Evolutionary conservation across 2,888 invertebrate species (phyloP).

Genomic region (Ophioninae sp.): DNA sequence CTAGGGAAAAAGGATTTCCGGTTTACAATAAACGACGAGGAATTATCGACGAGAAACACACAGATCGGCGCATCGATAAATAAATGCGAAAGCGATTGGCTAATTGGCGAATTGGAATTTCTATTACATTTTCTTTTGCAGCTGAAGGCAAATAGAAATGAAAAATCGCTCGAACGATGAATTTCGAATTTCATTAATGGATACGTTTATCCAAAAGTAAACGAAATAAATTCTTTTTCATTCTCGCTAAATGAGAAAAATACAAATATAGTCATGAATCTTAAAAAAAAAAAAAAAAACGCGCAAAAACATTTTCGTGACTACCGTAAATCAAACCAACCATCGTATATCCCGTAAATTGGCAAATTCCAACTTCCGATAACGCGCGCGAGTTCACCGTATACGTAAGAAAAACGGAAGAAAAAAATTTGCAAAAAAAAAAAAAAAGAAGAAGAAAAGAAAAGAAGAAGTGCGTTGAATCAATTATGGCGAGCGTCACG

Average conservation of each 20-base stretch:
- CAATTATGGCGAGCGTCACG: slow-evolving; percentile 54
- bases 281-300: neutral
- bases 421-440: neutral
- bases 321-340: slow-evolving; percentile 5
- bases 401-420: slow-evolving; percentile 7
- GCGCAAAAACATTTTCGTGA: slow-evolving; percentile 5
- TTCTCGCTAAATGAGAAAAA: neutral
- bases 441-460: neutral
- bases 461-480: slow-evolving; percentile 29
- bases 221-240: neutral
- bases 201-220: neutral
- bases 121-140: neutral
- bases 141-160: neutral
- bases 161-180: neutral
- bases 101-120: neutral
- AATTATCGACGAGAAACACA: no score
- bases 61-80: neutral
- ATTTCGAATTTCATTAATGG: neutral
- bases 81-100: neutral
- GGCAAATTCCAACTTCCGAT: slow-evolving; percentile 52
- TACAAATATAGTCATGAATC: neutral
- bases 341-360: slow-evolving; percentile 38
- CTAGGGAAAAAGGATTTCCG: neutral
- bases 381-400: slow-evolving; percentile 29
- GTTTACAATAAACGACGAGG: neutral